A percentile compares a stretch with the other conserved stretches of the same genome.
Conservation (phyloP, 2,888 invertebrate genomes). For the Diogma glabrata region DNA sequence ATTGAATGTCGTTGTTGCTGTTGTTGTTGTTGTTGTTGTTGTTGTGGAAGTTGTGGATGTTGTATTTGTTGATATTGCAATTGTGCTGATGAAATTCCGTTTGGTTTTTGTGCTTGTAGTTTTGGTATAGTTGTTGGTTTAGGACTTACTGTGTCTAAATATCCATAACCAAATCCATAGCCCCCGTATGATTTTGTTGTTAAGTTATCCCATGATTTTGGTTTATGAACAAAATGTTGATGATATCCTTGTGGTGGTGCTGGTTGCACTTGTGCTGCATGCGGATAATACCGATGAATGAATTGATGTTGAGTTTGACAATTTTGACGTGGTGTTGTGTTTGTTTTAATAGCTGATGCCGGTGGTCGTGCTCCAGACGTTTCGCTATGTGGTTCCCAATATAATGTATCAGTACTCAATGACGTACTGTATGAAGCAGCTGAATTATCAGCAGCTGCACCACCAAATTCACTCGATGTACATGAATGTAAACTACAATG, state of each 20-base stretch:
- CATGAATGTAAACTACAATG: slow-evolving; percentile 75
- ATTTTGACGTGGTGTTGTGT: slow-evolving; percentile 36
- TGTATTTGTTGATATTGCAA: slow-evolving; percentile 4
- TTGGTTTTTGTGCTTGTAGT: slow-evolving; percentile 12
- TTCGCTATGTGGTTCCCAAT: slow-evolving; percentile 56
- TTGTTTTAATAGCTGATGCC: slow-evolving; percentile 48
- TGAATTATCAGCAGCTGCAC: slow-evolving; percentile 53
- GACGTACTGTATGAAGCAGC: slow-evolving; percentile 75
- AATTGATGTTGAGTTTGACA: slow-evolving; percentile 19
- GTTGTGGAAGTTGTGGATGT: slow-evolving; percentile 30
- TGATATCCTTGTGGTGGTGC: slow-evolving; percentile 32
- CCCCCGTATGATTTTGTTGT: slow-evolving; percentile 77
- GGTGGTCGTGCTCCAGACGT: slow-evolving; percentile 38
- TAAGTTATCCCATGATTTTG: slow-evolving; percentile 84
- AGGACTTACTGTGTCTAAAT: slow-evolving; percentile 51
- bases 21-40: slow-evolving; percentile 36
- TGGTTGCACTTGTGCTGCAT: slow-evolving; percentile 36
- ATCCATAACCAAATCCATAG: slow-evolving; percentile 79
- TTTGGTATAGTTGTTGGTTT: slow-evolving; percentile 27
- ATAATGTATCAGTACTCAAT: slow-evolving; percentile 73
- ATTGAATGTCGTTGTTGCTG: slow-evolving; percentile 40
- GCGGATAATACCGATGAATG: slow-evolving; percentile 27
- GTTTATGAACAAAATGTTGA: slow-evolving; percentile 48
- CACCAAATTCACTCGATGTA: slow-evolving; percentile 62
- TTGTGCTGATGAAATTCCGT: slow-evolving; percentile 11